These are phyloP conservation scores for Anadara kagoshimensis DNA, from an alignment of 1,140 invertebrate species.

Conservation along the genomic window DNA sequence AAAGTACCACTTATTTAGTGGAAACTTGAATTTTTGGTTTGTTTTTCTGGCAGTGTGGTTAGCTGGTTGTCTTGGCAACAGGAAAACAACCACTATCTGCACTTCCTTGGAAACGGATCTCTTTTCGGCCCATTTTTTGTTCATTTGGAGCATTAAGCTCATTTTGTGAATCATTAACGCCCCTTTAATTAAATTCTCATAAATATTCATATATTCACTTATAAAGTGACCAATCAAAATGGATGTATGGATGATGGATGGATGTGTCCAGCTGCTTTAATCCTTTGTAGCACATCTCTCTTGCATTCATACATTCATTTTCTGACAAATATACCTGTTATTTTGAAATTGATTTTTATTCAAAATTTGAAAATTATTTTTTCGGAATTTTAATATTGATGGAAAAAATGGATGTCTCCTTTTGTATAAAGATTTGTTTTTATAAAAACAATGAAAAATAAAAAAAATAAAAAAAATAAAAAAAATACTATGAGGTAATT, in stretches of 20 bases:
- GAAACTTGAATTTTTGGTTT: constrained; percentile 41
- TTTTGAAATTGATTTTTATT: too few species aligned
- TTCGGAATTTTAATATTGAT: too few species aligned
- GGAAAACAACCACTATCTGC: constrained; percentile 92
- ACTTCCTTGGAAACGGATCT: constrained; percentile 80
- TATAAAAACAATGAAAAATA: too few species aligned
- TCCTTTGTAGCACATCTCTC: constrained; percentile 39
- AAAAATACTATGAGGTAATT: too few species aligned
- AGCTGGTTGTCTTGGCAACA: constrained; percentile 90
- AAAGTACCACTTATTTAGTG: constrained; percentile 7
- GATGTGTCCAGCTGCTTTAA: constrained; percentile 34
- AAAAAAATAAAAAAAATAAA: too few species aligned
- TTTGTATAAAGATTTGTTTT: too few species aligned
- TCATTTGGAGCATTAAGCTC: constrained; percentile 19
- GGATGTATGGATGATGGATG: constrained; percentile 62
- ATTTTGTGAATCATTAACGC: constrained; percentile 8
- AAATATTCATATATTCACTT: constrained; percentile 34
- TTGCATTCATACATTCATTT: constrained; percentile 48
- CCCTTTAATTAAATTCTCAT: constrained; percentile 22
- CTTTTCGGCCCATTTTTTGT: constrained; percentile 46
- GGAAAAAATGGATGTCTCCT: too few species aligned
- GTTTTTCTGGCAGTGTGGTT: constrained; percentile 95
- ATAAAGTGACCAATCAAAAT: constrained; percentile 36
- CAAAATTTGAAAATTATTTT: too few species aligned
- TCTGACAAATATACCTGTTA: too few species aligned